Conservation (phyloP, 2,797 vertebrate species). For the Petrocephalus sullivani region DNA sequence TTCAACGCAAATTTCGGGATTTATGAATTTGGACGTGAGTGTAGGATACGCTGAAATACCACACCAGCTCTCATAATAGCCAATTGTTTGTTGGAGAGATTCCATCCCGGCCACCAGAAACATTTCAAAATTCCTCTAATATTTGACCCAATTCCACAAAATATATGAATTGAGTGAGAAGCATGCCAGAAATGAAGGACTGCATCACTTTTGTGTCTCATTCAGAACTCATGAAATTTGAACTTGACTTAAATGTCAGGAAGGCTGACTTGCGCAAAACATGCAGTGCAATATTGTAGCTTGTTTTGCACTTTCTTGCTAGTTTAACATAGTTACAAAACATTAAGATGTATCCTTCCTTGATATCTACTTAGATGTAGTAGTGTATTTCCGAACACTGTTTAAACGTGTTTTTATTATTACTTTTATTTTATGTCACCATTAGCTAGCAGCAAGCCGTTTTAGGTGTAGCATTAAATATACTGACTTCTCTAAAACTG, state of each 20-base stretch:
- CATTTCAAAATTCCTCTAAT: neutral
- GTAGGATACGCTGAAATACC: too few species aligned
- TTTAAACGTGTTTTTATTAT: neutral
- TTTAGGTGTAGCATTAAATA: neutral
- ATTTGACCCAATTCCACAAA: neutral
- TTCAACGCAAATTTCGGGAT: too few species aligned
- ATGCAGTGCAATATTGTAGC: neutral
- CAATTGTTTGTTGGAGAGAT: neutral
- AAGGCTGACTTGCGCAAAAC: neutral
- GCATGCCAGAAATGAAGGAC: neutral
- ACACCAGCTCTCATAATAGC: neutral
- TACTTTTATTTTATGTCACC: neutral
- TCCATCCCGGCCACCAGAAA: neutral
- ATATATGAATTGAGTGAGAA: neutral
- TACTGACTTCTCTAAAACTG: neutral
- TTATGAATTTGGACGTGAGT: too few species aligned
- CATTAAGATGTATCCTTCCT: neutral
- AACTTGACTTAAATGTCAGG: neutral
- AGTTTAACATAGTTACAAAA: neutral
- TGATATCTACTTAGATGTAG: neutral
- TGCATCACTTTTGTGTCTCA: neutral
- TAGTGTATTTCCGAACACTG: neutral
- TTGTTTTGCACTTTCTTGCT: neutral
- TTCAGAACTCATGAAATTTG: neutral
- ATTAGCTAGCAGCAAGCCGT: neutral